Evolutionary conservation across 2,113 vertebrate genomes (phyloP).

Genomic region (Leucopsar rothschildi): DNA sequence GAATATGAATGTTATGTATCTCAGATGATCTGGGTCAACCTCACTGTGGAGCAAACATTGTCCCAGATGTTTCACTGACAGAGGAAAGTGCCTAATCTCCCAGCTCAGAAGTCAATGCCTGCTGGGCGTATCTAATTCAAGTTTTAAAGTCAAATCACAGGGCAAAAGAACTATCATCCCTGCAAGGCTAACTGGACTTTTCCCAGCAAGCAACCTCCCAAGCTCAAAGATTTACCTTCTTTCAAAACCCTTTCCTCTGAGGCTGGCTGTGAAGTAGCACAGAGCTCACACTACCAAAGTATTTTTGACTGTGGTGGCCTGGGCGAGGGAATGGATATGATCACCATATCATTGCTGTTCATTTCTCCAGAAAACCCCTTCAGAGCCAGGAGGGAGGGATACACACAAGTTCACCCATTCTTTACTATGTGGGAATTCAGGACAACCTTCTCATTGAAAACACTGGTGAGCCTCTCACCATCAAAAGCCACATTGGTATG

Average conservation of each 20-base stretch:
- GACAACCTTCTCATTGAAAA: neutral
- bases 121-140: neutral
- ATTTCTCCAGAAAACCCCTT: neutral
- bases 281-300: neutral
- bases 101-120: neutral
- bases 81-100: neutral
- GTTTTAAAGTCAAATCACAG: neutral
- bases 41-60: neutral
- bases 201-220: neutral
- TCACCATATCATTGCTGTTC: neutral
- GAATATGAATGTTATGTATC: neutral
- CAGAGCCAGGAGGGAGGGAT: neutral
- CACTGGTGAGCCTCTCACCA: neutral
- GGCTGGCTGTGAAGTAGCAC: neutral
- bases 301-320: neutral
- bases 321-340: fast-evolving
- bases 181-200: neutral
- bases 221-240: neutral
- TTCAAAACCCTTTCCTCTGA: neutral
- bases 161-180: neutral
- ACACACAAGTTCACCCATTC: neutral
- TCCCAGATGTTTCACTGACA: neutral
- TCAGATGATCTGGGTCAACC: neutral
- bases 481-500: fast-evolving
- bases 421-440: neutral